Base-by-base conservation (phyloP, 2,113 vertebrate genomes). In the Gorsachius goisagi region DNA sequence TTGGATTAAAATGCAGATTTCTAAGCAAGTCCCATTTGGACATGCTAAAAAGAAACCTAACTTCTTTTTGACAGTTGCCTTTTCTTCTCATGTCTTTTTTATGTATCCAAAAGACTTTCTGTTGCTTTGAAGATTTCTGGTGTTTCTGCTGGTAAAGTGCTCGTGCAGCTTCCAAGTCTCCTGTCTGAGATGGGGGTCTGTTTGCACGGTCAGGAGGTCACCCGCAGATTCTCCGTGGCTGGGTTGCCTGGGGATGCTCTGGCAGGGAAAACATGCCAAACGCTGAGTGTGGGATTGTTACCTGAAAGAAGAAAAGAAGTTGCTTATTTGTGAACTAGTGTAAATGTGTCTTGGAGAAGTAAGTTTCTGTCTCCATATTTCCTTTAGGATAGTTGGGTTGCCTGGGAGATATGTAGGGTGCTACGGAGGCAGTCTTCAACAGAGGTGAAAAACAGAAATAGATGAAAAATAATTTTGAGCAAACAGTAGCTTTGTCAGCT, bases 381-480 rank as follows among this genome's bases (percentile, higher is more conserved):
- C 84, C 85, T 63, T 83, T 53, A 4, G 85, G 59, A 44, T 33
- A 60, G 74, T 19, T 17, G 76, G 35, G 92, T 76, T 97, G 89
- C 87, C 94, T 66, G n/a, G 97, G 95, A 79, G 94, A 76, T 55
- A 41, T 6, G 26, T 5, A 45, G 85, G 82, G 89, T 75, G 72
- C 82, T 86, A 11, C 8, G 19, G 52, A 22, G 75, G 67, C 23
- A 64, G 6, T 35, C 39, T 27, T 69, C 58, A 41, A 14, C 68
- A 45, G 85, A 62, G 60, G 50, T 26, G 83, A 45, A 39, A 78
- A 88, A 21, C 81, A 93, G 75, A 87, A 76, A 21, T 2, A 27
- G 56, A 7, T 33, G 32, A n/a, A 7, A 41, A 77, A 68, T 8
- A 32, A 21, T 59, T 74, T 32, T n/a, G 24, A 72, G 66, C 62